Percentiles rank a stretch among this genome's conserved stretches.
Evolutionary conservation across 2,113 vertebrate species (phyloP).

Genomic region (Sander lucioperca): DNA sequence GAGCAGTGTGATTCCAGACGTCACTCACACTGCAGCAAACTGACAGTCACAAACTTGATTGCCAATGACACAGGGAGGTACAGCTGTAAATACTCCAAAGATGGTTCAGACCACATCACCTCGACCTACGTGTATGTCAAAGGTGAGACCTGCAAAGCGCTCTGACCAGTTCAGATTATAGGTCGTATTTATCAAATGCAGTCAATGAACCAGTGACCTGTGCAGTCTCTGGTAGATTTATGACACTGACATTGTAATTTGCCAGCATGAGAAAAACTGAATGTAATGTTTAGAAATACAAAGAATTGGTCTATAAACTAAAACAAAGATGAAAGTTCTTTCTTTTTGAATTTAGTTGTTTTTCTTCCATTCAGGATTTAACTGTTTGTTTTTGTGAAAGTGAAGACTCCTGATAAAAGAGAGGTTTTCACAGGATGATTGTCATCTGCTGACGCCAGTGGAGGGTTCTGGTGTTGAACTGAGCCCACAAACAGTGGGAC

Average conservation of each 20-base stretch:
- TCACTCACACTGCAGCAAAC: slow-evolving; percentile 80
- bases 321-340: slow-evolving; percentile 32
- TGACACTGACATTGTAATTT: background rate
- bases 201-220: background rate
- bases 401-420: slow-evolving; percentile 13
- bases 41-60: slow-evolving; percentile 75
- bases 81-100: slow-evolving; percentile 77
- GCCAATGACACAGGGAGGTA: slow-evolving; percentile 86
- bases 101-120: slow-evolving; percentile 20
- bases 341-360: slow-evolving; percentile 33
- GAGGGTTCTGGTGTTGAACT: slow-evolving; percentile 10
- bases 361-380: slow-evolving; percentile 34
- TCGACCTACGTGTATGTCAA: slow-evolving; percentile 86
- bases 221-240: background rate
- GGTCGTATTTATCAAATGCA: background rate
- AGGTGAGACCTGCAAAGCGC: slow-evolving; percentile 81
- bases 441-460: slow-evolving; percentile 45
- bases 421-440: slow-evolving; percentile 26
- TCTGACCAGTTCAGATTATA: background rate
- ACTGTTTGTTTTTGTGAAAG: slow-evolving; percentile 31
- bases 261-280: slow-evolving; percentile 17
- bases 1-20: slow-evolving; percentile 67
- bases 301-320: slow-evolving; percentile 18
- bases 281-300: slow-evolving; percentile 26
- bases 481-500: slow-evolving; percentile 32